Evolutionary conservation across 1,140 invertebrate genomes (phyloP).

Genomic region (Sycophaga agraensis): DNA sequence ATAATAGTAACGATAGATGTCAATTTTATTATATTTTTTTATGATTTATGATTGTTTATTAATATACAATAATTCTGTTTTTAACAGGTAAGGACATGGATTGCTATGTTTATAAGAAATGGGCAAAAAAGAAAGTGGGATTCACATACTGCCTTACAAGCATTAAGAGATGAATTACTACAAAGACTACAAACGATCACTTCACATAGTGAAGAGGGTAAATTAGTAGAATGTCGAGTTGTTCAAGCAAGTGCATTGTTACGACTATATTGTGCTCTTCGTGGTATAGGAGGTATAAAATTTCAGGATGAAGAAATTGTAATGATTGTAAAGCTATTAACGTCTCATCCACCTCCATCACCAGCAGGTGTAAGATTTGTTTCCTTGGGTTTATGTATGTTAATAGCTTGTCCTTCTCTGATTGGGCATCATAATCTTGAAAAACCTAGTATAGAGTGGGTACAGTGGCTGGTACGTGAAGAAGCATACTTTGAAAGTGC

Average conservation of each 20-base stretch:
- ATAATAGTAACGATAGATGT: too few species aligned
- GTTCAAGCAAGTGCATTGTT: constrained; percentile 80
- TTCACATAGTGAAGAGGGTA: constrained; percentile 58
- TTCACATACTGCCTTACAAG: constrained; percentile 69
- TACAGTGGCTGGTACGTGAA: constrained; percentile 88
- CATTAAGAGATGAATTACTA: constrained; percentile 78
- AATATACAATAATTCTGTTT: background rate
- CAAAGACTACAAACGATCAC: constrained; percentile 67
- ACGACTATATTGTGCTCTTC: constrained; percentile 86
- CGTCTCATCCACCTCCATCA: constrained; percentile 85
- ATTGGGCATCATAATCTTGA: constrained; percentile 79
- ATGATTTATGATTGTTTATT: too few species aligned
- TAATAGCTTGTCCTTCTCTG: constrained; percentile 90
- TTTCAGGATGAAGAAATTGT: constrained; percentile 92
- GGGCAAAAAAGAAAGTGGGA: constrained; percentile 88
- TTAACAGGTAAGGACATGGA: constrained; percentile 77
- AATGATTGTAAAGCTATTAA: constrained; percentile 80
- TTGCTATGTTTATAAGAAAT: constrained; percentile 85
- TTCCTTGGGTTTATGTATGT: constrained; percentile 89
- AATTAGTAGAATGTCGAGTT: constrained; percentile 68
- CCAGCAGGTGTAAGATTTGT: constrained; percentile 91
- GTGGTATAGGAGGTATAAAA: constrained; percentile 90
- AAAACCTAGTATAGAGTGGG: constrained; percentile 89
- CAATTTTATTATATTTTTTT: too few species aligned
- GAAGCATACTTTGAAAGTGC: constrained; percentile 83